phyloP scores from a whole-genome alignment of 2,113 vertebrate species.

The Formicarius rufipectus region DNA sequence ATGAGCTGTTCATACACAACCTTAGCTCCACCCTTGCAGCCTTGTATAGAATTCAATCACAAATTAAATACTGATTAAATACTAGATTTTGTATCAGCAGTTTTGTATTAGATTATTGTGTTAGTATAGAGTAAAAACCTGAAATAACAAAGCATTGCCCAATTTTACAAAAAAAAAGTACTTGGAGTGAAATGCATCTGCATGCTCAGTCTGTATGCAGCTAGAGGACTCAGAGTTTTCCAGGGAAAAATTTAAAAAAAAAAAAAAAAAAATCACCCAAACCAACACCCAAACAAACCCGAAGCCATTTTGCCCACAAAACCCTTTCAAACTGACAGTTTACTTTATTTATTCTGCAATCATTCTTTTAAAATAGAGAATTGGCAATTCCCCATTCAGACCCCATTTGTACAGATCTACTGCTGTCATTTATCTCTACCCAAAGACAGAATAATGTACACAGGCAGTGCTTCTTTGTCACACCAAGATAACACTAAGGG shows the following conservation, averaged over 20 bases:
- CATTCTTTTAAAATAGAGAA: neutral
- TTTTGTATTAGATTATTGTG: neutral
- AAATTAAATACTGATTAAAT: neutral
- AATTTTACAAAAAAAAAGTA: neutral
- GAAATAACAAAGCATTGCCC: neutral
- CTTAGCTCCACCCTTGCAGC: neutral
- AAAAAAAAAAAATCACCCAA: neutral
- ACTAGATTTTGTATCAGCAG: neutral
- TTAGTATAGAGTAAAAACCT: neutral
- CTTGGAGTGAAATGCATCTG: neutral
- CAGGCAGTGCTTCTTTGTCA: neutral
- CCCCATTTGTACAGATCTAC: neutral
- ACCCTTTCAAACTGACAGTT: neutral
- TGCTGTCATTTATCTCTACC: neutral
- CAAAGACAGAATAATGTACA: neutral
- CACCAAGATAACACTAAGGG: neutral
- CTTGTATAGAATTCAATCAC: neutral
- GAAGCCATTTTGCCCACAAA: neutral
- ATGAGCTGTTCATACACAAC: neutral
- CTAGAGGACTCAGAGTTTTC: neutral
- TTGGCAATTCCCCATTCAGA: neutral
- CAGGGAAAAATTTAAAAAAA: neutral
- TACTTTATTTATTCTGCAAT: neutral
- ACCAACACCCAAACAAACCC: neutral
- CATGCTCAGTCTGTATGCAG: neutral